Evolutionary conservation across 2,888 invertebrate species (phyloP).

Genomic region (Tinea trinotella): DNA sequence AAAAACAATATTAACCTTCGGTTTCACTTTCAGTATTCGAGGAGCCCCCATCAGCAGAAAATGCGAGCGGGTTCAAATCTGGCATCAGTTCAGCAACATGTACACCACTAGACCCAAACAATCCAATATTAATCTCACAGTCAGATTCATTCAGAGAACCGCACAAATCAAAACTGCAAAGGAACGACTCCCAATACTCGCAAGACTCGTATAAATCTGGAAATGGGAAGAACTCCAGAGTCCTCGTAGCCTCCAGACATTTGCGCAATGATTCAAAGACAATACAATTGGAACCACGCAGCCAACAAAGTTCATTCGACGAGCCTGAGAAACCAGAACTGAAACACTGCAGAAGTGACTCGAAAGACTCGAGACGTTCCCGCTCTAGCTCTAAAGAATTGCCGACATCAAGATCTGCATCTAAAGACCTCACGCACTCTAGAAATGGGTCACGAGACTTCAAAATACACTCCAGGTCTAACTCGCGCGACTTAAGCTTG

Average conservation of each 20-base stretch:
- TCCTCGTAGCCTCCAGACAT: constrained; percentile 68
- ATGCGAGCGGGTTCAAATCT: constrained; percentile 61
- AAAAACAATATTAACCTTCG: background rate
- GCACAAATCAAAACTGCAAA: constrained; percentile 36
- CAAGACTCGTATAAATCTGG: constrained; percentile 29
- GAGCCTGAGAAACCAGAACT: constrained; percentile 34
- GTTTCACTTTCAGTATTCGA: constrained; percentile 76
- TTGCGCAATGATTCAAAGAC: constrained; percentile 76
- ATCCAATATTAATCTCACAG: constrained; percentile 24
- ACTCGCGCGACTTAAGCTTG: constrained; percentile 63
- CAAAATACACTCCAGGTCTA: constrained; percentile 63
- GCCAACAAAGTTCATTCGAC: constrained; percentile 51
- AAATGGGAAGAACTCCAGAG: constrained; percentile 44
- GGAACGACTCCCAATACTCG: constrained; percentile 60
- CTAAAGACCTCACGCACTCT: constrained; percentile 33
- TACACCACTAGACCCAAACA: constrained; percentile 45
- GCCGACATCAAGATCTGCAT: constrained; percentile 34
- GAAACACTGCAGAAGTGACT: constrained; percentile 53
- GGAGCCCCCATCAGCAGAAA: constrained; percentile 75
- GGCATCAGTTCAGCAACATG: constrained; percentile 52
- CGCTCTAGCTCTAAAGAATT: constrained; percentile 37
- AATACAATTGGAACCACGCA: constrained; percentile 74
- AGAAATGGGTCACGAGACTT: constrained; percentile 41
- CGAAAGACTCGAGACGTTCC: constrained; percentile 42
- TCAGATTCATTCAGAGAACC: constrained; percentile 27